These are phyloP conservation scores for Pangasius sanitwongsei DNA, from an alignment of 2,797 vertebrate species.

Conservation along the genomic window DNA sequence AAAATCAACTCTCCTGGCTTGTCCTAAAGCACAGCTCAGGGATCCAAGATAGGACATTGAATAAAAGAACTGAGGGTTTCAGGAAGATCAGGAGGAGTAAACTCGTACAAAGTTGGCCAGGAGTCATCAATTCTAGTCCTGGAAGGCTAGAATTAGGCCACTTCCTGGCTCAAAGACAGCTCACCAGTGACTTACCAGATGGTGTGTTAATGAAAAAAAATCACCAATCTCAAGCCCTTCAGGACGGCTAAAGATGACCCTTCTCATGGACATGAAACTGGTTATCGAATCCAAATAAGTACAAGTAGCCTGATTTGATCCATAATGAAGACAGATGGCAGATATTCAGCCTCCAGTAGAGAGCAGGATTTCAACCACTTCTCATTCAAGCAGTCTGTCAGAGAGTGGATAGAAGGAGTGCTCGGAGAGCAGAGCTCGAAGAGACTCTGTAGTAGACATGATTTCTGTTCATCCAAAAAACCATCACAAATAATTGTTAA, in stretches of 20 bases:
- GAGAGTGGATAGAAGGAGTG: neutral
- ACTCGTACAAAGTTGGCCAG: neutral
- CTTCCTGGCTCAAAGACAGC: neutral
- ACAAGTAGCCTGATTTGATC: conserved; percentile 8
- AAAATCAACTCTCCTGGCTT: neutral
- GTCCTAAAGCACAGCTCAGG: conserved; percentile 9
- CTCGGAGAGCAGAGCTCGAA: neutral
- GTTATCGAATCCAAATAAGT: conserved; percentile 7
- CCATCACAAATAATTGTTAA: neutral
- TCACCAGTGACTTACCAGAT: neutral
- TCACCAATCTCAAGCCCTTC: neutral
- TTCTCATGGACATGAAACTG: neutral
- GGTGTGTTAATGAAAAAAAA: neutral
- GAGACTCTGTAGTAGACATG: neutral
- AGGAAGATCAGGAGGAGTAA: neutral
- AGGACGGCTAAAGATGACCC: neutral
- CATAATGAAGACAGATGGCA: conserved; percentile 27
- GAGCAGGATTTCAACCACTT: conserved; percentile 5
- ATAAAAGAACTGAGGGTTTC: neutral
- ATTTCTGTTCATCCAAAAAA: neutral
- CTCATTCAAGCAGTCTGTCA: conserved; percentile 1
- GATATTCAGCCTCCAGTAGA: neutral
- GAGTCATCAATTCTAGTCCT: neutral
- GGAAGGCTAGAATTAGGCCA: neutral
- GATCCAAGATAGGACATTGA: neutral